Conservation (phyloP, 2,113 vertebrate genomes). For the Prochilodus magdalenae region DNA sequence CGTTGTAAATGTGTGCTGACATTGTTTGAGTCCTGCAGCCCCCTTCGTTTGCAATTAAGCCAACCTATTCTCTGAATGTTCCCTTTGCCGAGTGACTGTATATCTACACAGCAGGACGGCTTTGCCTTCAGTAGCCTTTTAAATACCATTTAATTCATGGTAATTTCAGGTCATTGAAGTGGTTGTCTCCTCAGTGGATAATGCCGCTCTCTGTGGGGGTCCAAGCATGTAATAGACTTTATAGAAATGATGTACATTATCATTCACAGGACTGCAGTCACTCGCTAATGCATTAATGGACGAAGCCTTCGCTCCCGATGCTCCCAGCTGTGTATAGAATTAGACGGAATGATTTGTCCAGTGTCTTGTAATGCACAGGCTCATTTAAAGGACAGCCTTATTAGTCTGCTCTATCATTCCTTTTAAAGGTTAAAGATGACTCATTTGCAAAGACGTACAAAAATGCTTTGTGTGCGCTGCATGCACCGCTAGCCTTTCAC, state of each 20-base stretch:
- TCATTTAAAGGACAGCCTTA: slow-evolving; percentile 6
- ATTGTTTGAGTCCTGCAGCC: neutral
- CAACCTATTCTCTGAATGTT: neutral
- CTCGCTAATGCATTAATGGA: slow-evolving; percentile 23
- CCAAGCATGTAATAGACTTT: slow-evolving; percentile 29
- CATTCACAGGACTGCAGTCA: slow-evolving; percentile 41
- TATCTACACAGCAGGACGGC: neutral
- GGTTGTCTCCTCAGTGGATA: slow-evolving; percentile 24
- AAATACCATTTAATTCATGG: slow-evolving; percentile 32
- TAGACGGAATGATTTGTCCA: slow-evolving; percentile 13
- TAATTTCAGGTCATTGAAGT: slow-evolving; percentile 34
- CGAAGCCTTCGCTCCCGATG: slow-evolving; percentile 15
- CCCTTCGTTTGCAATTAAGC: neutral
- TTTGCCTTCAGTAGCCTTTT: slow-evolving; percentile 6
- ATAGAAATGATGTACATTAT: slow-evolving; percentile 33
- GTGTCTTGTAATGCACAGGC: neutral
- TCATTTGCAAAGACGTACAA: neutral
- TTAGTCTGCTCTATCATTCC: slow-evolving; percentile 1
- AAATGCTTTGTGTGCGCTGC: neutral
- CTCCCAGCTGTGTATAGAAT: neutral
- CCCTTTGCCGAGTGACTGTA: neutral
- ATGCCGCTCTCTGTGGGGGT: slow-evolving; percentile 18
- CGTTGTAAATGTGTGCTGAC: neutral
- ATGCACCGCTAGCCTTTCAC: neutral
- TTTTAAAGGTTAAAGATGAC: neutral